Evolutionary conservation across 2,888 invertebrate genomes (phyloP).

Genomic region (Athalia circularis): DNA sequence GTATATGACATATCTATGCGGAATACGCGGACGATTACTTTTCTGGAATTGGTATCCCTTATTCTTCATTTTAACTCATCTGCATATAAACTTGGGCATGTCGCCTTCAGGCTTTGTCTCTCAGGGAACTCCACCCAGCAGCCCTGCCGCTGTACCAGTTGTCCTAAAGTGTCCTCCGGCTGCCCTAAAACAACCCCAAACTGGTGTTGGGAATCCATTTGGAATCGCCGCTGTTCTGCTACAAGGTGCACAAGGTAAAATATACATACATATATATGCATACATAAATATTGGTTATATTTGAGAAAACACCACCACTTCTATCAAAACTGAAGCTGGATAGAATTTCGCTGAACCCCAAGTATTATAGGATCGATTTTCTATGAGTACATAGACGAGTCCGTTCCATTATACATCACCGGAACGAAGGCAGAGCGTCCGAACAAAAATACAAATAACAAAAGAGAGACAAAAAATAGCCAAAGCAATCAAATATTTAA

Average conservation of each 20-base stretch:
- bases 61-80: neutral
- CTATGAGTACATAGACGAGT: too few relatives aligned
- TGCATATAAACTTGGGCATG: neutral
- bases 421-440: too few relatives aligned
- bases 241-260: conserved; percentile 74
- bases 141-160: conserved; percentile 64
- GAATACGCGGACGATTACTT: conserved; percentile 27
- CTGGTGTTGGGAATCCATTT: conserved; percentile 65
- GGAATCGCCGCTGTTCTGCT: conserved; percentile 73
- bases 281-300: conserved; percentile 3
- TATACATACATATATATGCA: too few relatives aligned
- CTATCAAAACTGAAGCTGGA: neutral
- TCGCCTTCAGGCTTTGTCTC: conserved; percentile 62
- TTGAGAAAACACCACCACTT: conserved; percentile 38
- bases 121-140: conserved; percentile 70
- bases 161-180: conserved; percentile 62
- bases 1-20: neutral
- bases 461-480: too few relatives aligned
- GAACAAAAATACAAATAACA: too few relatives aligned
- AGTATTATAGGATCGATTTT: too few relatives aligned
- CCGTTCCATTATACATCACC: too few relatives aligned
- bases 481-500: too few relatives aligned
- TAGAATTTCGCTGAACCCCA: neutral
- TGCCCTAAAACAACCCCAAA: conserved; percentile 56
- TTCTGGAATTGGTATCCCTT: conserved; percentile 15